Evolutionary conservation across 30 jellyfish, hydroid and myxozoan species (phyloP), one percentile per base, ranked within the genome.

Genomic region (Mastigias papua): DNA sequence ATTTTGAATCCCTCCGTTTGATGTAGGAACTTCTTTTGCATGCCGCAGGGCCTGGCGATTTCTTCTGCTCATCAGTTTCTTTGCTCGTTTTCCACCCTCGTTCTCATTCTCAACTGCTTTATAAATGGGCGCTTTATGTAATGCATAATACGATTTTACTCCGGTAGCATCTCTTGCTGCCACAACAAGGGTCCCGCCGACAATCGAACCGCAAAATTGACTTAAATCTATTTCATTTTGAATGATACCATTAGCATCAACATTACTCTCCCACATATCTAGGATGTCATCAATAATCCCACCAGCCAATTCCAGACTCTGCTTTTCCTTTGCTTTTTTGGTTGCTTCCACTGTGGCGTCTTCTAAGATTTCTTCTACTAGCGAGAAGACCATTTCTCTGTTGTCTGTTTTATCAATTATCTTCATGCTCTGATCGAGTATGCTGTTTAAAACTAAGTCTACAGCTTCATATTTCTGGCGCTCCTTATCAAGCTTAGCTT

Each of bases 261-360:
- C 54, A 17, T 73, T 60, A 21, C 94, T 28, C 37, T 85, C 94
- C 94, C 88, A 85, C 82, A 73, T 85, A 51, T 85, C 88, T 33
- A 85, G 11, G n/a, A 85, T 77, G 25, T 85, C 94, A 10, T 85
- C 94, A 19, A 85, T 17, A 10, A 85, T 27, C 37, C 76, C 42
- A 16, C 30, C 34, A 6, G 31, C 84, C 34, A 65, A 34, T 15
- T 74, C 82, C 11, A 8, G 29, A 10, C n/a, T 35, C 25, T 78
- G 60, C 37, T 73, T 61, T 27, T 73, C 49, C 65, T 32, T 30
- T 29, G 58, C 87, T 31, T 78, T 73, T 68, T 61, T 69, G 15
- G 8, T 31, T 1, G 71, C 80, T 60, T 85, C 94, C 30, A 63
- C 27, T 7, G 22, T 29, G 8, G 54, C 84, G 2, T 25, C 30